phyloP scores from a whole-genome alignment of 2,113 vertebrate genomes.

The Phoenicopterus ruber region DNA sequence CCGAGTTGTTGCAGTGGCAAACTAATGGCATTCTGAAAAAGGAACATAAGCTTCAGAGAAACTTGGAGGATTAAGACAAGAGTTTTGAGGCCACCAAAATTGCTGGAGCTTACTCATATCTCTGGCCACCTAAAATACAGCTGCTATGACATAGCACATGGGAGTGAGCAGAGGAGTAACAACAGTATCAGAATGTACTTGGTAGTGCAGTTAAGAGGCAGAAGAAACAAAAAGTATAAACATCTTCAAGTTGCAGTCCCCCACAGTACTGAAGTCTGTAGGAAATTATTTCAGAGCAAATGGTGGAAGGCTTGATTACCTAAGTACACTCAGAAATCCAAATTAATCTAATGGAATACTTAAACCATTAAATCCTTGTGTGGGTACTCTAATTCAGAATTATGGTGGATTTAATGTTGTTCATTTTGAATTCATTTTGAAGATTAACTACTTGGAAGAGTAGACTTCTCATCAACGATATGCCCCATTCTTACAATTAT shows the following conservation, averaged over 20 bases:
- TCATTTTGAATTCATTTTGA: not conserved
- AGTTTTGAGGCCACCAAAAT: not conserved
- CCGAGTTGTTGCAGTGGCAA: not conserved
- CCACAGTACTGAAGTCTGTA: not conserved
- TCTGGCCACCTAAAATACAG: not conserved
- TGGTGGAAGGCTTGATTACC: not conserved
- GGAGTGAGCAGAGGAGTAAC: not conserved
- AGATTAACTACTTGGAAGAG: not conserved
- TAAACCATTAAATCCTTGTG: not conserved
- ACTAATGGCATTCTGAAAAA: not conserved
- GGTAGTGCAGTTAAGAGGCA: not conserved
- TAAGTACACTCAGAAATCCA: constrained; percentile 19
- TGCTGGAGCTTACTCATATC: not conserved
- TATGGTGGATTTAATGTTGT: not conserved
- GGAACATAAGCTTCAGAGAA: not conserved
- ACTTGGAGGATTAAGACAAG: not conserved
- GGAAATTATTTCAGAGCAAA: not conserved
- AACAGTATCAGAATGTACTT: not conserved
- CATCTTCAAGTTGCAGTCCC: not conserved
- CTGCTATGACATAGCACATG: not conserved
- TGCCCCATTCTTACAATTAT: not conserved
- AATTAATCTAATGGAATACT: constrained; percentile 36
- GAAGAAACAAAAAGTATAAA: not conserved
- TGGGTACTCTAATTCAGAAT: not conserved
- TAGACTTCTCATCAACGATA: not conserved